Percentiles rank a stretch among this genome's conserved stretches.
These are phyloP conservation scores for Cyprinodon tularosa DNA, from an alignment of 2,113 vertebrate species.

Conservation along the genomic window DNA sequence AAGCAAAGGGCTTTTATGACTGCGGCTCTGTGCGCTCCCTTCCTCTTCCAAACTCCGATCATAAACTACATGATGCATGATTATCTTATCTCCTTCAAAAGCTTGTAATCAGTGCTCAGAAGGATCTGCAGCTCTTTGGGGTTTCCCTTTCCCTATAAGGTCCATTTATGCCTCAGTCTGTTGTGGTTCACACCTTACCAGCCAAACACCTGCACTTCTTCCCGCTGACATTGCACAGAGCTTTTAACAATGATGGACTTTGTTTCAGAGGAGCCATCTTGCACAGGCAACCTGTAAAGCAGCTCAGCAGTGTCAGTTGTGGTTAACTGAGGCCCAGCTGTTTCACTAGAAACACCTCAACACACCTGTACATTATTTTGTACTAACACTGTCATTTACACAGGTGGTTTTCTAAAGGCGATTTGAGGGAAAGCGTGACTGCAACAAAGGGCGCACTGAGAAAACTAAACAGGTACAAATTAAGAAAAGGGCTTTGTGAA, in stretches of 20 bases:
- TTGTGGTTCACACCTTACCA: conserved; percentile 44
- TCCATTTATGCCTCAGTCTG: conserved; percentile 17
- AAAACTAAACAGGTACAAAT: conserved; percentile 2
- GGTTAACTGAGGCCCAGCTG: conserved; percentile 43
- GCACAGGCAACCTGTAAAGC: conserved; percentile 6
- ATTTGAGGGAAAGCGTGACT: conserved; percentile 24
- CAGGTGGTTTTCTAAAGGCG: conserved; percentile 33
- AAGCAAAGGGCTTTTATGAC: neutral
- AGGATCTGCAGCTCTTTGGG: conserved; percentile 15
- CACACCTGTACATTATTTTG: conserved; percentile 48
- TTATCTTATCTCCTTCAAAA: conserved; percentile 37
- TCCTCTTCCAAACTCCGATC: neutral
- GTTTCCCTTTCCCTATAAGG: conserved; percentile 20
- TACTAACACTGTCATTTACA: conserved; percentile 40
- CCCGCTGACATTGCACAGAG: conserved; percentile 25
- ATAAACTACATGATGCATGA: conserved; percentile 1
- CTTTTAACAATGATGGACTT: conserved; percentile 47
- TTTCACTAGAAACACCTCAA: conserved; percentile 22
- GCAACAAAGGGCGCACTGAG: conserved; percentile 8
- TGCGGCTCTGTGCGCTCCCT: neutral
- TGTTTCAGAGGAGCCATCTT: conserved; percentile 34
- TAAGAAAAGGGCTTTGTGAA: conserved; percentile 17
- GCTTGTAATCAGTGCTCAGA: conserved; percentile 50
- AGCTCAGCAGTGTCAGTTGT: conserved; percentile 43
- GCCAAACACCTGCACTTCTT: conserved; percentile 60